A percentile compares a stretch with the other conserved stretches of the same genome.
Evolutionary conservation across 2,113 vertebrate species (phyloP).

Genomic region (Drymodes brunneopygia): DNA sequence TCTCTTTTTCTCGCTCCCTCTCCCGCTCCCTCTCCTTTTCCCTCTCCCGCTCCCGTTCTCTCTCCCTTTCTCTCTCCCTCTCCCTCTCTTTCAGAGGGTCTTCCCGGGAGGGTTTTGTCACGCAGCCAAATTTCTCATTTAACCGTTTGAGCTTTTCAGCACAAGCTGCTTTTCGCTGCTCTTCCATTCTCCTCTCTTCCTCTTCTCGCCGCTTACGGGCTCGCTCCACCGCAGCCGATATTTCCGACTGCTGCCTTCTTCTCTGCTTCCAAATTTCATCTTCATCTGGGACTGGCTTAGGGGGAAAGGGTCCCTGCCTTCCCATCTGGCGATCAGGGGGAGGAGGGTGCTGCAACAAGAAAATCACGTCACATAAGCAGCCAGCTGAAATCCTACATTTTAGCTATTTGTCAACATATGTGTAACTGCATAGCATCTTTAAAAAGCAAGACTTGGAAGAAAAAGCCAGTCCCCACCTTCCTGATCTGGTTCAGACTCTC

Average conservation of each 20-base stretch:
- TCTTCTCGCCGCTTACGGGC: conserved; percentile 92
- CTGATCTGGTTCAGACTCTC: background rate
- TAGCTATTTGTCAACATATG: background rate
- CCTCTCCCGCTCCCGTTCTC: conserved; percentile 10
- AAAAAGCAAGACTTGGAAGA: background rate
- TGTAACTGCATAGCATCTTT: background rate
- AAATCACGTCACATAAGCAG: background rate
- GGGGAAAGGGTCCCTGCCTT: conserved; percentile 69
- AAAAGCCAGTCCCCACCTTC: background rate
- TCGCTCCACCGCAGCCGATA: conserved; percentile 92
- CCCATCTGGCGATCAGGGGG: conserved; percentile 72
- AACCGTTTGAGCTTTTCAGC: conserved; percentile 94
- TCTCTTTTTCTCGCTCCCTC: conserved; percentile 18
- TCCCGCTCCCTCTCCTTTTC: conserved; percentile 3
- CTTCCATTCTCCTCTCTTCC: conserved; percentile 96
- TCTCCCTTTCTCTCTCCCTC: conserved; percentile 37
- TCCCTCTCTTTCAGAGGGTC: conserved; percentile 71
- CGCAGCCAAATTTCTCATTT: conserved; percentile 90
- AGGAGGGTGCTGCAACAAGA: conserved; percentile 73
- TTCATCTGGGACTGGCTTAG: conserved; percentile 80
- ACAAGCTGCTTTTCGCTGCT: conserved; percentile 94
- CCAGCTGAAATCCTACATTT: background rate
- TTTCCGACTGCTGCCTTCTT: conserved; percentile 87
- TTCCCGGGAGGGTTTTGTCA: conserved; percentile 71
- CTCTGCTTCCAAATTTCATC: conserved; percentile 97